Evolutionary conservation across 2,797 vertebrate species (phyloP).

Genomic region (Arrhamphus sclerolepis): DNA sequence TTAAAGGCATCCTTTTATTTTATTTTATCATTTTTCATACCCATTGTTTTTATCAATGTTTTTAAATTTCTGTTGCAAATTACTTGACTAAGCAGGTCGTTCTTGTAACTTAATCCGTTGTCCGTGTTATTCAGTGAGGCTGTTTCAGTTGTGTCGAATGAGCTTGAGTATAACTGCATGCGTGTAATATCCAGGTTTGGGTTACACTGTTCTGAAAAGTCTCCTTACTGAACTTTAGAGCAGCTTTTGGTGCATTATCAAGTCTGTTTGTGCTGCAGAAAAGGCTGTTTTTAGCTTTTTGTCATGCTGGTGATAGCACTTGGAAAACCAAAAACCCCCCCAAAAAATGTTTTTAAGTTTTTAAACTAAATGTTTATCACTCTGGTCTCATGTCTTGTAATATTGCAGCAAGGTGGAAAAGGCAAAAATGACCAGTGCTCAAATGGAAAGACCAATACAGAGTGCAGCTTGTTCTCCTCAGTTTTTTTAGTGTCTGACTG

Average conservation of each 20-base stretch:
- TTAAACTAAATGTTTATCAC: too few species aligned
- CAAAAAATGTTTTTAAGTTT: too few species aligned
- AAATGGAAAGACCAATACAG: constrained; percentile 64
- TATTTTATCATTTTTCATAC: too few species aligned
- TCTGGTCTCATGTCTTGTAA: constrained; percentile 23
- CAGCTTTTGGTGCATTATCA: constrained; percentile 2
- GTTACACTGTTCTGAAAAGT: neutral
- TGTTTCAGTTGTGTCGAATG: too few species aligned
- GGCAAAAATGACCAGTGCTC: constrained; percentile 37
- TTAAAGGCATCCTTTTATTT: too few species aligned
- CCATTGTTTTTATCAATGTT: too few species aligned
- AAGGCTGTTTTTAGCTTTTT: neutral
- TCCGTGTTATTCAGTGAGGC: too few species aligned
- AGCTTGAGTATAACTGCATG: too few species aligned
- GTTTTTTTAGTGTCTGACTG: constrained; percentile 7
- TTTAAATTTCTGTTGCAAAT: too few species aligned
- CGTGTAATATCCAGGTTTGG: too few species aligned
- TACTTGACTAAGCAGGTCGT: too few species aligned
- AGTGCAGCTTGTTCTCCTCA: constrained; percentile 51
- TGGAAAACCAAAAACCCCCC: neutral
- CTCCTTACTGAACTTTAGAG: constrained; percentile 9
- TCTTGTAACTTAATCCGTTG: too few species aligned
- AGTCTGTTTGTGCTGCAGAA: constrained; percentile 1
- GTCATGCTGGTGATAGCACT: neutral
- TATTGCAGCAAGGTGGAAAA: constrained; percentile 39